These are phyloP conservation scores for Cephalopholis sonnerati DNA, from an alignment of 2,113 vertebrate species.

Conservation along the genomic window DNA sequence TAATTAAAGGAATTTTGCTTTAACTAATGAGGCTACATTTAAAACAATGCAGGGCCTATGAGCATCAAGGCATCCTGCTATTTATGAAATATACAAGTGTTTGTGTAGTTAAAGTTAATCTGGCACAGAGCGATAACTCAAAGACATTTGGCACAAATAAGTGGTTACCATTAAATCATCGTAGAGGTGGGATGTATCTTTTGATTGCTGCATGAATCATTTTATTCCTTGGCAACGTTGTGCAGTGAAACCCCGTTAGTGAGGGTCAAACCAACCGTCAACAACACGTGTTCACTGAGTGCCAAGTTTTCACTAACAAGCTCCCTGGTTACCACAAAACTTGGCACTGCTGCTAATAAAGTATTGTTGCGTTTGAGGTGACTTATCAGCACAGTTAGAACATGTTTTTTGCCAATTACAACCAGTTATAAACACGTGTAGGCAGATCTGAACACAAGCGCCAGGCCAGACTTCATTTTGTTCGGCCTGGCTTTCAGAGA, in stretches of 20 bases:
- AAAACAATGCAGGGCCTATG: neutral
- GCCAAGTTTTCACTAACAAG: slow-evolving; percentile 60
- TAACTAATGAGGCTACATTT: neutral
- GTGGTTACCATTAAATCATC: neutral
- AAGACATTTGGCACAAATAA: slow-evolving; percentile 24
- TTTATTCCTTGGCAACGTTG: slow-evolving; percentile 42
- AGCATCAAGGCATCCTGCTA: neutral
- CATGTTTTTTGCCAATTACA: neutral
- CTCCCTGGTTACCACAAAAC: slow-evolving; percentile 39
- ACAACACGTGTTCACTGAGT: neutral
- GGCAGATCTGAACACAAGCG: neutral
- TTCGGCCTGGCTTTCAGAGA: neutral
- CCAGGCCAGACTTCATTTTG: neutral
- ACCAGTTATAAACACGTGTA: neutral
- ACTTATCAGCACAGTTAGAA: neutral
- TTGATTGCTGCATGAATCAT: slow-evolving; percentile 39
- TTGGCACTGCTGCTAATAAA: slow-evolving; percentile 14
- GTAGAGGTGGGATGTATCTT: neutral
- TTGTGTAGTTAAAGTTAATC: neutral
- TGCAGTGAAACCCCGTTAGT: slow-evolving; percentile 10
- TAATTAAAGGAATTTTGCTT: slow-evolving; percentile 7
- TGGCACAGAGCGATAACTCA: neutral
- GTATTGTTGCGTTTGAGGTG: slow-evolving; percentile 7
- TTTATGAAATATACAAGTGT: neutral
- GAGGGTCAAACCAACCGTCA: slow-evolving; percentile 30